Evolutionary conservation across 2,888 invertebrate genomes (phyloP).

Genomic region (Pachymerium ferrugineum): DNA sequence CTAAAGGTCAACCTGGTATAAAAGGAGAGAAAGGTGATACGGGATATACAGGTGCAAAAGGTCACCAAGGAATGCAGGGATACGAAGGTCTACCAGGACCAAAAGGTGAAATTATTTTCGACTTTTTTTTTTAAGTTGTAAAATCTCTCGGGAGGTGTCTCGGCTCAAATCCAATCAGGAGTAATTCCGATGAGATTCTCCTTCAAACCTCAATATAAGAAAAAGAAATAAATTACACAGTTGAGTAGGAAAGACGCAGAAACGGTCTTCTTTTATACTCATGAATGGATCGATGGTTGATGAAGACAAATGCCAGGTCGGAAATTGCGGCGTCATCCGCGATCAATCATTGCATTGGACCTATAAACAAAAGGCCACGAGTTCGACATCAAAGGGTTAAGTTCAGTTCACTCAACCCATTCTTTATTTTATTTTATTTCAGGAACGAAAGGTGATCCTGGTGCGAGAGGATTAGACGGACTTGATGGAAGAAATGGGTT

Average conservation of each 20-base stretch:
- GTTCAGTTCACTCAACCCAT: no score
- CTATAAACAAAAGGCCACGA: no score
- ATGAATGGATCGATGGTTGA: slow-evolving; percentile 3
- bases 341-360: neutral
- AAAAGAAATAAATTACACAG: no score
- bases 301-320: slow-evolving; percentile 24
- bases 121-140: no score
- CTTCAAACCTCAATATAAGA: no score
- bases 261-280: no score
- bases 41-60: neutral
- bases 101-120: neutral
- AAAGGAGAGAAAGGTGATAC: slow-evolving; percentile 44
- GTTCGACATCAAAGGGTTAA: no score
- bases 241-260: no score
- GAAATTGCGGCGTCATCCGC: neutral
- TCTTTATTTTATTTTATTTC: neutral
- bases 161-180: no score
- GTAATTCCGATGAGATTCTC: no score
- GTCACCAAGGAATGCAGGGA: neutral
- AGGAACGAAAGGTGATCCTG: slow-evolving; percentile 38
- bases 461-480: slow-evolving; percentile 52
- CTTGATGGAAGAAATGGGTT: slow-evolving; percentile 83
- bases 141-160: no score
- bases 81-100: neutral
- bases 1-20: slow-evolving; percentile 59